These are phyloP conservation scores for Cosmopolites sordidus DNA, from an alignment of 2,888 invertebrate genomes.

Conservation along the genomic window DNA sequence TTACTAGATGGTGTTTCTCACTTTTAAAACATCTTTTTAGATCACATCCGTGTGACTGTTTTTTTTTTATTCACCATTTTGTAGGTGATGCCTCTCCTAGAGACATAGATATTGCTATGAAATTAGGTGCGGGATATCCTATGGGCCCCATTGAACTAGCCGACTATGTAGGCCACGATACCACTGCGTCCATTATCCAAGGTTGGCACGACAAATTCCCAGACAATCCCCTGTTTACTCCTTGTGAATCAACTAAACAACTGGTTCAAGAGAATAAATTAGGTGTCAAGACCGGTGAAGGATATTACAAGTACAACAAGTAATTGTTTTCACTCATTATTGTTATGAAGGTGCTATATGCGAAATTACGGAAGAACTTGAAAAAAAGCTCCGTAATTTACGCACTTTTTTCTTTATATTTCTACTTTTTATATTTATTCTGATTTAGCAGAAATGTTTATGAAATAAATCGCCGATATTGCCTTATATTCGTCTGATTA, in stretches of 20 bases:
- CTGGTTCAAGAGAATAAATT: slow-evolving; percentile 74
- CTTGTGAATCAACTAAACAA: slow-evolving; percentile 60
- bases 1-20: too few relatives aligned
- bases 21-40: too few relatives aligned
- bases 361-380: neutral
- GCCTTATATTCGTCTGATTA: too few relatives aligned
- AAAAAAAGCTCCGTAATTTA: neutral
- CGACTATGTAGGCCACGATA: slow-evolving; percentile 82
- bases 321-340: slow-evolving; percentile 35
- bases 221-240: slow-evolving; percentile 62
- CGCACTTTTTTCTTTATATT: neutral
- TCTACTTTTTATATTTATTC: too few relatives aligned
- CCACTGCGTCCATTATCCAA: slow-evolving; percentile 69
- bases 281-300: slow-evolving; percentile 76
- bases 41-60: too few relatives aligned
- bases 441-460: too few relatives aligned
- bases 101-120: slow-evolving; percentile 88
- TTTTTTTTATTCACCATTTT: too few relatives aligned
- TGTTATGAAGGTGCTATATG: too few relatives aligned
- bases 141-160: slow-evolving; percentile 86
- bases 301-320: slow-evolving; percentile 74
- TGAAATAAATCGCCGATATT: too few relatives aligned
- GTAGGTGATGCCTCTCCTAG: slow-evolving; percentile 64
- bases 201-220: slow-evolving; percentile 75
- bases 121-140: slow-evolving; percentile 81